phyloP scores from a whole-genome alignment of 30 jellyfish, hydroid and myxozoan genomes.

The Sanderia malayensis region DNA sequence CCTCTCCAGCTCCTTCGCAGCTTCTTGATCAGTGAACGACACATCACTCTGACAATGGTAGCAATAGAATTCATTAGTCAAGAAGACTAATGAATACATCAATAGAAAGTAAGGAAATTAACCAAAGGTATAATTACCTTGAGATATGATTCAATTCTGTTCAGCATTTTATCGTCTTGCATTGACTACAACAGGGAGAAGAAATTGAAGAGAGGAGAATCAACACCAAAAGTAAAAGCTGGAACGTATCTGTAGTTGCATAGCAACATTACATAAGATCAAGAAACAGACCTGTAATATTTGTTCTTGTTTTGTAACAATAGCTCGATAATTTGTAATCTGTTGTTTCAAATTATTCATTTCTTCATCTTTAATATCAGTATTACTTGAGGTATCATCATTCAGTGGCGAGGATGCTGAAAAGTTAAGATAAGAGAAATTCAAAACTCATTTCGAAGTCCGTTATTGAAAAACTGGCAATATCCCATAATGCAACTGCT shows the following conservation, averaged over 20 bases:
- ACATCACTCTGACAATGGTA: slow-evolving; percentile 26
- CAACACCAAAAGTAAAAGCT: too few species aligned
- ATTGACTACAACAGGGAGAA: slow-evolving; percentile 22
- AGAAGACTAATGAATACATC: too few species aligned
- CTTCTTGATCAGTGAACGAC: slow-evolving; percentile 21
- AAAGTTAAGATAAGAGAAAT: too few species aligned
- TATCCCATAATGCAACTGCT: too few species aligned
- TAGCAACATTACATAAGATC: not conserved
- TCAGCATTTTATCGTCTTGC: slow-evolving; percentile 58
- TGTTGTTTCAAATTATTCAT: slow-evolving; percentile 32
- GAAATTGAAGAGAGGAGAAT: too few species aligned
- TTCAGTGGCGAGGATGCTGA: slow-evolving; percentile 58
- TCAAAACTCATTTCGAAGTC: too few species aligned
- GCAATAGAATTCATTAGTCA: too few species aligned
- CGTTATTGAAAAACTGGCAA: too few species aligned
- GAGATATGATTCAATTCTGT: slow-evolving; percentile 40
- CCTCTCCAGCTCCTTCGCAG: slow-evolving; percentile 57
- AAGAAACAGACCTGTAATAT: slow-evolving; percentile 26
- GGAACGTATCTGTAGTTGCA: too few species aligned
- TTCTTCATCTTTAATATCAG: slow-evolving; percentile 21
- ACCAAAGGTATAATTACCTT: too few species aligned
- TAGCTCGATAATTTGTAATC: slow-evolving; percentile 44
- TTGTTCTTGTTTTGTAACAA: slow-evolving; percentile 57
- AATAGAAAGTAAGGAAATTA: too few species aligned
- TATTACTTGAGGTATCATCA: slow-evolving; percentile 14